Evolutionary conservation across 2,113 vertebrate species (phyloP).

Genomic region (Panthera tigris): DNA sequence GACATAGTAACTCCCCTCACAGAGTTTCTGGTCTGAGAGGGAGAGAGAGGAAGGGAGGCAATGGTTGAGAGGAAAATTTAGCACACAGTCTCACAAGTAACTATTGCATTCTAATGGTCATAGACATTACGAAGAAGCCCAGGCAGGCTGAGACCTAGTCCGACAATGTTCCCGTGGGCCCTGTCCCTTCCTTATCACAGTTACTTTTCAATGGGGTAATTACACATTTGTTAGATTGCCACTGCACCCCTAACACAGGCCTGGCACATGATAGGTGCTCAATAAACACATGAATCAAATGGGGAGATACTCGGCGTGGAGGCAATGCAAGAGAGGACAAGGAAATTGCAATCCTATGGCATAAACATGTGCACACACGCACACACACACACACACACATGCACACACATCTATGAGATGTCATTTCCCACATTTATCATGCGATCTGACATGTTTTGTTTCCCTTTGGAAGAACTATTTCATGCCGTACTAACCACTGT

Average conservation of each 20-base stretch:
- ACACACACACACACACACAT: not conserved
- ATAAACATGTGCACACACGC: not conserved
- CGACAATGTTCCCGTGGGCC: rapidly evolving
- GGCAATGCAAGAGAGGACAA: not conserved
- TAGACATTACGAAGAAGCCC: rapidly evolving
- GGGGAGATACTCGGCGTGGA: not conserved
- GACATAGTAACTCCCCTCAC: not conserved
- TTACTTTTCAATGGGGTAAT: not conserved
- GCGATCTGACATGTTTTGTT: rapidly evolving
- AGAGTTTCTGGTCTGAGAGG: not conserved
- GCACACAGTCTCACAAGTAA: not conserved
- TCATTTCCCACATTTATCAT: not conserved
- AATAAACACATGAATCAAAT: not conserved
- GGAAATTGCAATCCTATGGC: not conserved
- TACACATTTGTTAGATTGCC: not conserved
- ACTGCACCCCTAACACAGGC: too few species aligned
- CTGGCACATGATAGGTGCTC: not conserved
- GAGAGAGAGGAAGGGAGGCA: not conserved
- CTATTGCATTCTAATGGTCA: rapidly evolving
- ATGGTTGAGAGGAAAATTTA: not conserved
- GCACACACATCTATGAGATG: not conserved
- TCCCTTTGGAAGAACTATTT: not conserved
- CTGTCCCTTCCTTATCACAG: not conserved
- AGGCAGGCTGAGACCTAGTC: too few species aligned
- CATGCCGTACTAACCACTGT: not conserved